These are phyloP conservation scores for Amphiduros pacificus DNA, from an alignment of 2,888 invertebrate species.

Conservation along the genomic window DNA sequence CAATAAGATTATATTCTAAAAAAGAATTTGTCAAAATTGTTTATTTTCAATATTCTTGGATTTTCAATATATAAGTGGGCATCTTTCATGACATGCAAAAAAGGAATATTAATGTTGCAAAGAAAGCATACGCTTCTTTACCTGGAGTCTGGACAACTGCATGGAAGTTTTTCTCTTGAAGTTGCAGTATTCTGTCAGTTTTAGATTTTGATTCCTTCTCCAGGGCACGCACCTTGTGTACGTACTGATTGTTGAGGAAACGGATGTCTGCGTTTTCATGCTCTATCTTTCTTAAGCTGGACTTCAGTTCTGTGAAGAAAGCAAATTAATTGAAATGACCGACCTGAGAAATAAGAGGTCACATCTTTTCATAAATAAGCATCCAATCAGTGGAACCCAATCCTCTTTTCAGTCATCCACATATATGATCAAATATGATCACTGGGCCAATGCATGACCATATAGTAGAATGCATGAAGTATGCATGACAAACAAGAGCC, in stretches of 20 bases:
- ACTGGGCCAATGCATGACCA: too few relatives aligned
- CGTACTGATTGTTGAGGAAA: conserved; percentile 65
- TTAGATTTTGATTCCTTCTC: conserved; percentile 69
- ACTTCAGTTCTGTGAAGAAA: conserved; percentile 57
- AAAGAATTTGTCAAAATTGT: too few relatives aligned
- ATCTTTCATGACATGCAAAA: not conserved
- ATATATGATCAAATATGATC: too few relatives aligned
- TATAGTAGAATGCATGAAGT: too few relatives aligned
- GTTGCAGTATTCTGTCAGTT: conserved; percentile 63
- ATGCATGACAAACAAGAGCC: too few relatives aligned
- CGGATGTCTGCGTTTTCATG: conserved; percentile 65
- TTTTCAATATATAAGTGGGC: not conserved
- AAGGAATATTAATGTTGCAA: not conserved
- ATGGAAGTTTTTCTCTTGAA: conserved; percentile 62
- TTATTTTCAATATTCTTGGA: not conserved
- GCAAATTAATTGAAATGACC: not conserved
- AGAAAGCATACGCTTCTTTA: conserved; percentile 21
- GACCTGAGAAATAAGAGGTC: too few relatives aligned
- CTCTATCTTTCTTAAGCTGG: conserved; percentile 64
- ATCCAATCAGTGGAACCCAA: too few relatives aligned
- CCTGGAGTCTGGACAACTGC: conserved; percentile 60
- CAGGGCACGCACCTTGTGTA: conserved; percentile 67
- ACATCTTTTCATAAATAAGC: too few relatives aligned
- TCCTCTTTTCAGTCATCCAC: too few relatives aligned
- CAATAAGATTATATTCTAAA: not conserved